Evolutionary conservation across 2,113 vertebrate genomes (phyloP).

Genomic region (Hippolais icterina): DNA sequence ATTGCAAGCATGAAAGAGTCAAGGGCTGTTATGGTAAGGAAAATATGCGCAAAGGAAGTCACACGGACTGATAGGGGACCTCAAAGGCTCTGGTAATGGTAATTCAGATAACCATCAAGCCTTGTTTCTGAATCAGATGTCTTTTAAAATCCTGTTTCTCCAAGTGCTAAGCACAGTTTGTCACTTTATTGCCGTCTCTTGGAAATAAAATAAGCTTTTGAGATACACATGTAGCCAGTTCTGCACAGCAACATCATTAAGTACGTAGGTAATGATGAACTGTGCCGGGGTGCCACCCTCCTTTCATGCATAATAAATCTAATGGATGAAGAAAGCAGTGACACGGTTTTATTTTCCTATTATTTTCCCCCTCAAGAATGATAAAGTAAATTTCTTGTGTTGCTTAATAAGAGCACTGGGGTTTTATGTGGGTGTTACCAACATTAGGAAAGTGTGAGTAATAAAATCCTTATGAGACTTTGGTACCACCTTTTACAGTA

Average conservation of each 20-base stretch:
- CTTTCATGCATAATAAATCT: slow-evolving; percentile 39
- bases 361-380: slow-evolving; percentile 62
- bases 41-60: slow-evolving; percentile 57
- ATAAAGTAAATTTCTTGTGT: slow-evolving; percentile 53
- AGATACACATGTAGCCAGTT: background rate
- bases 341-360: slow-evolving; percentile 51
- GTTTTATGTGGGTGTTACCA: slow-evolving; percentile 60
- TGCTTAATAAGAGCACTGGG: slow-evolving; percentile 60
- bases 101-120: slow-evolving; percentile 53
- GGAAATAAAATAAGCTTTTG: background rate
- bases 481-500: slow-evolving; percentile 61
- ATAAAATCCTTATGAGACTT: slow-evolving; percentile 53
- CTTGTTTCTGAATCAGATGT: slow-evolving; percentile 35
- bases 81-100: slow-evolving; percentile 41
- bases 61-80: slow-evolving; percentile 38
- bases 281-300: background rate
- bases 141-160: slow-evolving; percentile 13
- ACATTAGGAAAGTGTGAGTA: slow-evolving; percentile 58
- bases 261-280: background rate
- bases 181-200: background rate
- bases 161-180: background rate
- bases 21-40: slow-evolving; percentile 34
- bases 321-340: slow-evolving; percentile 44
- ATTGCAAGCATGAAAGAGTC: background rate
- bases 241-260: background rate